phyloP scores from a whole-genome alignment of 1,140 invertebrate species.

The Ips typographus region DNA sequence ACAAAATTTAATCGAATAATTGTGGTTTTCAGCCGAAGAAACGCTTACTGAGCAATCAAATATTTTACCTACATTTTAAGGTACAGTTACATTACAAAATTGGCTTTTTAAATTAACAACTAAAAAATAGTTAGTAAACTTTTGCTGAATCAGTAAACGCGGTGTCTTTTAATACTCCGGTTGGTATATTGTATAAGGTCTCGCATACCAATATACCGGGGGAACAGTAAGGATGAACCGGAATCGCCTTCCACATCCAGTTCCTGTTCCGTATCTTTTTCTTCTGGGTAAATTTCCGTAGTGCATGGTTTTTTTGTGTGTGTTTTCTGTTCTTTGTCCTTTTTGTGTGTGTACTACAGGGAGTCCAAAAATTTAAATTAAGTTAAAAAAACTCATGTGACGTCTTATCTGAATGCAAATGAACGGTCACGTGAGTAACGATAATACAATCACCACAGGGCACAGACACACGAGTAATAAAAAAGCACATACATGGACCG shows the following conservation, averaged over 20 bases:
- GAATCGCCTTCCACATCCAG: constrained; percentile 51
- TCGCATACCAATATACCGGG: constrained; percentile 52
- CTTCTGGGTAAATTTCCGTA: constrained; percentile 50
- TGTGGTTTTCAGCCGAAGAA: neutral
- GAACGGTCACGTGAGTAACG: too few species aligned
- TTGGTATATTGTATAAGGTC: constrained; percentile 45
- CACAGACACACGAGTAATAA: too few species aligned
- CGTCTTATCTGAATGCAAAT: too few species aligned
- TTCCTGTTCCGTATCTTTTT: constrained; percentile 51
- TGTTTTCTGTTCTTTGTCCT: constrained; percentile 8
- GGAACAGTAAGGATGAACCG: constrained; percentile 48
- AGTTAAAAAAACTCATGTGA: constrained; percentile 9
- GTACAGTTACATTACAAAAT: neutral
- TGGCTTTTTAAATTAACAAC: neutral
- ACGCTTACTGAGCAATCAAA: constrained; percentile 1
- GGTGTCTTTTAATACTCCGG: constrained; percentile 9
- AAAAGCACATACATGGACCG: too few species aligned
- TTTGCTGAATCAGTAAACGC: neutral
- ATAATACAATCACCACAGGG: too few species aligned
- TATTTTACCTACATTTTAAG: constrained; percentile 2
- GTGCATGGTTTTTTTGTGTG: constrained; percentile 27
- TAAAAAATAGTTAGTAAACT: constrained; percentile 4
- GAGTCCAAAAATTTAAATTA: neutral
- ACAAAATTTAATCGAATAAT: neutral
- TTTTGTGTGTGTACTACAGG: neutral